These are phyloP conservation scores for Pangasius macronema DNA, from an alignment of 2,797 vertebrate species.

Conservation along the genomic window DNA sequence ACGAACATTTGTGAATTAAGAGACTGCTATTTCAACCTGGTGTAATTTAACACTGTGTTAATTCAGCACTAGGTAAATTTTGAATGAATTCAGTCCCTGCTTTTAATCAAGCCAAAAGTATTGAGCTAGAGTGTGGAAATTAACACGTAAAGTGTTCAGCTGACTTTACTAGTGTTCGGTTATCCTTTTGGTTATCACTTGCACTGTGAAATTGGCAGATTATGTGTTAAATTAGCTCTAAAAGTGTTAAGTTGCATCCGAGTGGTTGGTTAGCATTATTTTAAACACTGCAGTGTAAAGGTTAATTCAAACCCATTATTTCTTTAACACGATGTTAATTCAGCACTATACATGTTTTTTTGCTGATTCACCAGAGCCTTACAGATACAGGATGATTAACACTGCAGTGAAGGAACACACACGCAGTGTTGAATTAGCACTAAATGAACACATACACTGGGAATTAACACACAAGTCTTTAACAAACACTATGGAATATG, in stretches of 20 bases:
- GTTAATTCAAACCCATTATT: not conserved
- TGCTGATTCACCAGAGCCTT: not conserved
- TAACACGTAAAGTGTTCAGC: not conserved
- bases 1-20: not conserved
- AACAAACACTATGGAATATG: not conserved
- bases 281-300: not conserved
- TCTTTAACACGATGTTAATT: not conserved
- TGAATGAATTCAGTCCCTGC: not conserved
- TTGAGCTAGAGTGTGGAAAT: not conserved
- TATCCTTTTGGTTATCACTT: not conserved
- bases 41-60: not conserved
- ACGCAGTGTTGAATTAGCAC: not conserved
- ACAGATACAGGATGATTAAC: not conserved
- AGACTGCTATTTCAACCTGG: not conserved
- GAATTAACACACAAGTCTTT: not conserved
- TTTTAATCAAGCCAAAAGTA: not conserved
- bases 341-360: not conserved
- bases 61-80: not conserved
- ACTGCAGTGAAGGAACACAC: not conserved
- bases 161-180: not conserved
- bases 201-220: not conserved
- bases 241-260: not conserved
- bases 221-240: not conserved
- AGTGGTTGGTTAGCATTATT: not conserved
- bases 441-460: not conserved